Percentiles rank a stretch among this genome's conserved stretches.
phyloP scores from a whole-genome alignment of 2,888 invertebrate genomes.

The Diarsia brunnea region DNA sequence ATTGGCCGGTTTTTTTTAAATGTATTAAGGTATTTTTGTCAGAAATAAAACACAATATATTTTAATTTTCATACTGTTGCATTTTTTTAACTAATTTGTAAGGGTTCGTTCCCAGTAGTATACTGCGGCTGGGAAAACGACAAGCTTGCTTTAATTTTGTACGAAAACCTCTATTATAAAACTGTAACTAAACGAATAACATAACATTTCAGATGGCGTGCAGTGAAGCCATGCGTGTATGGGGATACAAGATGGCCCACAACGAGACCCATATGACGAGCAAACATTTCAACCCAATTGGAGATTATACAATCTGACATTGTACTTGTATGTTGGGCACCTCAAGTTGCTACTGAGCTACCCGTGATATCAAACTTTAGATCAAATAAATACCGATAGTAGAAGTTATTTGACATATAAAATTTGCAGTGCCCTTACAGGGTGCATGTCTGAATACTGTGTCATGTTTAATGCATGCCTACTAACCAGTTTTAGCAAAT shows the following conservation, averaged over 20 bases:
- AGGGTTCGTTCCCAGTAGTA: background rate
- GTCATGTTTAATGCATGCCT: no score
- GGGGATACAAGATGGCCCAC: slow-evolving; percentile 94
- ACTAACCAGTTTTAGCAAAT: no score
- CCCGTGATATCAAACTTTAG: background rate
- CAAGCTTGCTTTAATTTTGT: background rate
- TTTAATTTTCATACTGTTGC: background rate
- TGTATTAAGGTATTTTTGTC: no score
- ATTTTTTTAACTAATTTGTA: background rate
- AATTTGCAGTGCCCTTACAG: no score
- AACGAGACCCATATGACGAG: slow-evolving; percentile 85
- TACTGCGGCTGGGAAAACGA: background rate
- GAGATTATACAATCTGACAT: slow-evolving; percentile 76
- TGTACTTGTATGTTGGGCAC: background rate
- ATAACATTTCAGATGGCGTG: slow-evolving; percentile 87
- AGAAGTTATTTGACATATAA: no score
- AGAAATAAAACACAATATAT: background rate
- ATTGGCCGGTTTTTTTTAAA: no score
- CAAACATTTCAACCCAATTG: slow-evolving; percentile 85
- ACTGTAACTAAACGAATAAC: background rate
- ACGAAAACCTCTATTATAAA: background rate
- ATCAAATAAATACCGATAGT: background rate
- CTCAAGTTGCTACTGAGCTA: background rate
- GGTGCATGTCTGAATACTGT: no score
- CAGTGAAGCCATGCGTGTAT: slow-evolving; percentile 94